Conservation (phyloP, 2,113 vertebrate genomes). For the Tinamus guttatus region DNA sequence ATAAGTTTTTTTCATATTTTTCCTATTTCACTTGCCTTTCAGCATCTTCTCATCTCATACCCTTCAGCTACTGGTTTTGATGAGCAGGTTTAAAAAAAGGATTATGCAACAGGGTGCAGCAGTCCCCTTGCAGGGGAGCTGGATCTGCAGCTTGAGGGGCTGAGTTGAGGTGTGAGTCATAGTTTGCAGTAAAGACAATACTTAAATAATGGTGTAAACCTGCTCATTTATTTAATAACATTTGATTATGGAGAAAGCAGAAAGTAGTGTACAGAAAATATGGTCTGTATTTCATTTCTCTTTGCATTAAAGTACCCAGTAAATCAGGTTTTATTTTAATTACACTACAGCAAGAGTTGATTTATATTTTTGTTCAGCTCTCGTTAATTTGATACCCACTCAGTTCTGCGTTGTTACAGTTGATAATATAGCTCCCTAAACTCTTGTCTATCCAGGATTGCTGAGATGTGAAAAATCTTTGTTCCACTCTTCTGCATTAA, state of each 20-base stretch:
- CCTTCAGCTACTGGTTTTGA: neutral
- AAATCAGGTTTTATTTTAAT: constrained; percentile 69
- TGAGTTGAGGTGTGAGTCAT: neutral
- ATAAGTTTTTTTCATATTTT: neutral
- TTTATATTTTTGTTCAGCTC: constrained; percentile 54
- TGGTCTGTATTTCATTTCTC: constrained; percentile 48
- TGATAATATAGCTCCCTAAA: neutral
- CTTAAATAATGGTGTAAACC: constrained; percentile 26
- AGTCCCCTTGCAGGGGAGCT: neutral
- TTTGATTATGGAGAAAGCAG: constrained; percentile 10
- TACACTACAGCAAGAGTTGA: constrained; percentile 29
- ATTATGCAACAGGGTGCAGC: neutral
- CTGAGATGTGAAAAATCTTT: constrained; percentile 32
- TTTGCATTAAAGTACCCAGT: constrained; percentile 9
- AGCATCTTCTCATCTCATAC: neutral
- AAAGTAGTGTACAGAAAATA: constrained; percentile 26
- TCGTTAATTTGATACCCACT: constrained; percentile 49
- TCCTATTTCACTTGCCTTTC: neutral
- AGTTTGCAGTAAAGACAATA: constrained; percentile 11
- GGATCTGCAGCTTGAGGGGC: neutral
- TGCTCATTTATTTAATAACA: constrained; percentile 47
- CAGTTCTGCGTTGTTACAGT: neutral
- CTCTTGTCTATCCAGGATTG: neutral
- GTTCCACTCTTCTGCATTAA: neutral
- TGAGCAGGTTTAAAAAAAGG: neutral